A percentile compares a stretch with the other conserved stretches of the same genome.
Conservation (phyloP, 2,888 invertebrate genomes). For the Eremobia ochroleuca region DNA sequence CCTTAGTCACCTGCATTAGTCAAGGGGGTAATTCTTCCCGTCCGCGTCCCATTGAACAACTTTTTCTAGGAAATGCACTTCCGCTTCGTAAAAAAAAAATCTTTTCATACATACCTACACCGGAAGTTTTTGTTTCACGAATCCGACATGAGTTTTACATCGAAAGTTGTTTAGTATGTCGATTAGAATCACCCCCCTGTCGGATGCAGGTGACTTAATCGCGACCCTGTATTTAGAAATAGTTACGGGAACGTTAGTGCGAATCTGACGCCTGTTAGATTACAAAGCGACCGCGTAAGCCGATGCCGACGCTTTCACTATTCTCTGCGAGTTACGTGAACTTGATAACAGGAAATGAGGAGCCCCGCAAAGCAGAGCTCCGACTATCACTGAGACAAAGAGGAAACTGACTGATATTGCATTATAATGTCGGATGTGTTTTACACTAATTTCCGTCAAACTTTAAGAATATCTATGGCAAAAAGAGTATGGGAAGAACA, state of each 20-base stretch:
- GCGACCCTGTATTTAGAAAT: neutral
- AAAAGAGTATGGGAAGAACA: neutral
- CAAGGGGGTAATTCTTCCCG: no score
- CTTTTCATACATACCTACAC: neutral
- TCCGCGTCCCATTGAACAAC: no score
- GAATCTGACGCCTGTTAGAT: conserved; percentile 16
- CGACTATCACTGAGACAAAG: conserved; percentile 16
- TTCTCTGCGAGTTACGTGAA: conserved; percentile 14
- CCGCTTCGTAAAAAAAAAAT: neutral
- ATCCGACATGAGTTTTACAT: neutral
- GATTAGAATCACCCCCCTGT: neutral
- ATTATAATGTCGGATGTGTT: conserved; percentile 1
- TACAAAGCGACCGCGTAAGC: conserved; percentile 10
- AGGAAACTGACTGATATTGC: neutral
- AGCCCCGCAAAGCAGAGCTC: conserved; percentile 22
- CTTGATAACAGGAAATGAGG: conserved; percentile 49
- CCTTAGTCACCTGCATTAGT: neutral
- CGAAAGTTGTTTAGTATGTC: neutral
- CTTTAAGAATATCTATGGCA: neutral
- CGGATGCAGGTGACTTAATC: neutral
- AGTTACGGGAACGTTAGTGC: neutral
- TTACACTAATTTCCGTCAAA: neutral
- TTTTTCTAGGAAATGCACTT: neutral
- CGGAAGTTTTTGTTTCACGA: neutral
- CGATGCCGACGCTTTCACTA: neutral